phyloP scores from a whole-genome alignment of 2,888 invertebrate genomes.

The Heliconius charithonia region DNA sequence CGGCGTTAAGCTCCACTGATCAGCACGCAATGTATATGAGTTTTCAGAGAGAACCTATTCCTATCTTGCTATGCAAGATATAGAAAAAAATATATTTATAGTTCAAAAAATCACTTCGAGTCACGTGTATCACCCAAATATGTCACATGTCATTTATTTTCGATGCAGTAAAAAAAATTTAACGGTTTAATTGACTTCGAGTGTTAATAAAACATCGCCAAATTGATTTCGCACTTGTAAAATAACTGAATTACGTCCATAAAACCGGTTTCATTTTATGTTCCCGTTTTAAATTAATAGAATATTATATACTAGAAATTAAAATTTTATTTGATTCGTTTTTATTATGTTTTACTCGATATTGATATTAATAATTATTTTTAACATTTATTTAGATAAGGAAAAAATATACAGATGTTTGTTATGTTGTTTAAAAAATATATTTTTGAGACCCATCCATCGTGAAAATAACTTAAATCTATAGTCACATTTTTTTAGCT shows the following conservation, averaged over 20 bases:
- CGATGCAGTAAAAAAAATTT: not conserved
- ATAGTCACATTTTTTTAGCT: too few species aligned
- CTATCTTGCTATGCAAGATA: too few species aligned
- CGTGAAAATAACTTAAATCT: too few species aligned
- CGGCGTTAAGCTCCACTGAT: too few species aligned
- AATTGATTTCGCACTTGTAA: constrained; percentile 33
- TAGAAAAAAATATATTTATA: not conserved
- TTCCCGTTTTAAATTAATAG: constrained; percentile 4
- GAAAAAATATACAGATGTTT: too few species aligned
- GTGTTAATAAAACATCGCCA: constrained; percentile 25
- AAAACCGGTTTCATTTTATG: constrained; percentile 26
- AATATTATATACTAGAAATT: not conserved
- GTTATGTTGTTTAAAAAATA: too few species aligned
- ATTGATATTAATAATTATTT: not conserved
- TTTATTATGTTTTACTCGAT: too few species aligned
- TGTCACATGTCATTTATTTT: constrained; percentile 12
- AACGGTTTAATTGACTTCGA: constrained; percentile 3
- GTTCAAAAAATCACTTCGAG: not conserved
- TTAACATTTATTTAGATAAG: not conserved
- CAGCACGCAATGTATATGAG: too few species aligned
- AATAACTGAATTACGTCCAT: constrained; percentile 21
- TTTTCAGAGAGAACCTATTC: too few species aligned
- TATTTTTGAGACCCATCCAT: too few species aligned
- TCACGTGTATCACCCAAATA: not conserved
- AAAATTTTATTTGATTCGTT: not conserved